Evolutionary conservation across 1,140 invertebrate species (phyloP), one percentile per base, ranked within the genome.

Genomic region (Vollenhovia emeryi): DNA sequence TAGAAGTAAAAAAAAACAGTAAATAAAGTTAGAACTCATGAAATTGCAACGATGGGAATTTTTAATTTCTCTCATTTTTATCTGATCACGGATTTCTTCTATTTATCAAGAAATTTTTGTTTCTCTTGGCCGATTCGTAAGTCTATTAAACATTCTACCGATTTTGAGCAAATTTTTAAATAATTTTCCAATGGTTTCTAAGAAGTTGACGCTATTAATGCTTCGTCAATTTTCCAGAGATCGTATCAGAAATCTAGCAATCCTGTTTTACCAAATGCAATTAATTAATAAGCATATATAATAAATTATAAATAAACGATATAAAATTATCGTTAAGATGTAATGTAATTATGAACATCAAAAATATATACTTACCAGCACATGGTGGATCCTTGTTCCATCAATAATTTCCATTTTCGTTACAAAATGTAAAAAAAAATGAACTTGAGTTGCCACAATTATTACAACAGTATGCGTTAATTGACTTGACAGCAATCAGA

Each of bases 51-150:
- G 30, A 36, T 64, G 21, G 60, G 13, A 64, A n/a, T 64, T 36
- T 64, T 62, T 36, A 62, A 62, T 62, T 62, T 36, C 0, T 52
- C 18, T 62, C 30, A 60, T 64, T 64, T 64, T 64, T 30, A 36
- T 64, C 3, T 36, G 3, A 36, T 33, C 18, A 33, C n/a, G n/a
- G n/a, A n/a, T n/a, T n/a, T n/a, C n/a, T n/a, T n/a, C n/a, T n/a
- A n/a, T n/a, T n/a, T n/a, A n/a, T n/a, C n/a, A n/a, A n/a, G n/a
- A n/a, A 50, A 7, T 50, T 18, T 50, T 50, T 18, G n/a, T n/a
- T 50, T 6, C 4, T 50, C 18, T 50, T 50, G 48, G 2, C 43
- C 11, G 13, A 50, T 50, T 50, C 4, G 11, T 13, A 13, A 45
- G 3, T 45, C 43, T 45, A 45, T 40, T 40, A n/a, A n/a, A n/a